These are phyloP conservation scores for Protonibea diacanthus DNA, from an alignment of 2,797 vertebrate species.

Conservation along the genomic window DNA sequence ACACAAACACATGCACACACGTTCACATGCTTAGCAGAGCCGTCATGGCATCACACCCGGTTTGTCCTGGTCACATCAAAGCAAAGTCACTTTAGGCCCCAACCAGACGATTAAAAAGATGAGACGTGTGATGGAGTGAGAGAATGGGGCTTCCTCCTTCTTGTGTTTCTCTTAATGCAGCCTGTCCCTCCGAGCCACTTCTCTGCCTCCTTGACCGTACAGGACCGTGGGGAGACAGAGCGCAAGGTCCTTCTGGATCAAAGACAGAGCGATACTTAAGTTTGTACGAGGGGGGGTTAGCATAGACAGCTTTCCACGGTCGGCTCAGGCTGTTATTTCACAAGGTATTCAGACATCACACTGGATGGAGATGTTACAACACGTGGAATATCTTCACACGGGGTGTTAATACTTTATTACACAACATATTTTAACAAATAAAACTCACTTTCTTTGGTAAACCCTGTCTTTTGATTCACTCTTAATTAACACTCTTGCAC, in stretches of 20 bases:
- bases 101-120: slow-evolving; percentile 75
- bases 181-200: slow-evolving; percentile 78
- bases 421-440: slow-evolving; percentile 34
- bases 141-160: slow-evolving; percentile 75
- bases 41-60: slow-evolving; percentile 70
- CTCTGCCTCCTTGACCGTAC: slow-evolving; percentile 79
- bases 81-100: slow-evolving; percentile 81
- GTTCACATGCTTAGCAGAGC: slow-evolving; percentile 67
- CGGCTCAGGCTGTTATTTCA: slow-evolving; percentile 24
- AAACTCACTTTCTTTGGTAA: slow-evolving; percentile 14
- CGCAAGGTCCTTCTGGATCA: slow-evolving; percentile 73
- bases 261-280: slow-evolving; percentile 49
- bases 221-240: slow-evolving; percentile 63
- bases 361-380: slow-evolving; percentile 22
- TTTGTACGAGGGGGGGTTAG: slow-evolving; percentile 36
- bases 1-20: slow-evolving; percentile 63
- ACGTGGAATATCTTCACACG: neutral
- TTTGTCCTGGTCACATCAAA: slow-evolving; percentile 80
- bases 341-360: slow-evolving; percentile 20
- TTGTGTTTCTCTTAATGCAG: slow-evolving; percentile 73
- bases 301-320: slow-evolving; percentile 17
- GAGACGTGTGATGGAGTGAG: slow-evolving; percentile 78
- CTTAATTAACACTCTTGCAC: slow-evolving; percentile 40
- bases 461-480: slow-evolving; percentile 21
- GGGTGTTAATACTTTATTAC: slow-evolving; percentile 23